phyloP scores from a whole-genome alignment of 2,113 vertebrate species.

The Elephas maximus region DNA sequence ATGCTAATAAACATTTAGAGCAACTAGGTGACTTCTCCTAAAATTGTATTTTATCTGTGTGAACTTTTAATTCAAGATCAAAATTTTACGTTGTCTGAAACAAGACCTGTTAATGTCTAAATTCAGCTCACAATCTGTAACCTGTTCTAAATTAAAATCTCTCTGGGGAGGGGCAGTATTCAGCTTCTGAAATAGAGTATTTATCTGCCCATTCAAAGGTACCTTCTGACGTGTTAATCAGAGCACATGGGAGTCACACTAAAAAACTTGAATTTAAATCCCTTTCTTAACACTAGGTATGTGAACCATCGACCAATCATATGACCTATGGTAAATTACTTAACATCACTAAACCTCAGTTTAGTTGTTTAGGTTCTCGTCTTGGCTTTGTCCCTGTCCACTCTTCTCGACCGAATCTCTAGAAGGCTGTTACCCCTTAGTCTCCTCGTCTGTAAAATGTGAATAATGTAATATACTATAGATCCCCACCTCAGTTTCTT shows the following conservation, averaged over 20 bases:
- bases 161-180: neutral
- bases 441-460: conserved; percentile 15
- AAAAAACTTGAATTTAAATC: neutral
- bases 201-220: neutral
- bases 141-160: conserved; percentile 26
- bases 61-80: conserved; percentile 34
- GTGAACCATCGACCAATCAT: neutral
- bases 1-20: conserved; percentile 36
- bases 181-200: neutral
- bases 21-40: conserved; percentile 17
- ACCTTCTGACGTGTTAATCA: neutral
- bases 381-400: neutral
- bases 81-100: conserved; percentile 40
- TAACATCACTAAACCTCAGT: neutral
- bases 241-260: neutral
- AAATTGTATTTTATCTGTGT: conserved; percentile 29
- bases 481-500: neutral
- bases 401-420: neutral
- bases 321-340: conserved; percentile 25
- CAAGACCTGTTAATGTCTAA: neutral
- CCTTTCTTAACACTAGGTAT: neutral
- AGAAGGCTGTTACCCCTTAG: neutral
- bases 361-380: conserved; percentile 4
- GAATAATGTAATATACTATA: neutral
- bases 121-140: neutral